Evolutionary conservation across 2,797 vertebrate species (phyloP).

Genomic region (Sitta carolinensis): DNA sequence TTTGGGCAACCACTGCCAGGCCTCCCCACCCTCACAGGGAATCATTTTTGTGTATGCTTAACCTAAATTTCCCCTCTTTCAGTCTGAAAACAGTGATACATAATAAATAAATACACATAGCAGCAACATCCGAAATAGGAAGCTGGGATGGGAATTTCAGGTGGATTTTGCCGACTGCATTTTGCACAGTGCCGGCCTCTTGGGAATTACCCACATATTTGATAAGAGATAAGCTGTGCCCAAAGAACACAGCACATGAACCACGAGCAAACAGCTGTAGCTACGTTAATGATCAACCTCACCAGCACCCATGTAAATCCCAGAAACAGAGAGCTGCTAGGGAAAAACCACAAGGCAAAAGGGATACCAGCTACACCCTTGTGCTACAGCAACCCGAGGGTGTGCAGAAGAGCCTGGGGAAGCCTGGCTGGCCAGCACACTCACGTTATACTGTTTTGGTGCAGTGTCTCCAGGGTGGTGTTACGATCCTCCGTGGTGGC

Average conservation of each 20-base stretch:
- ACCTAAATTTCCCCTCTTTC: neutral
- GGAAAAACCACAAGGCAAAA: neutral
- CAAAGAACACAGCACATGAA: neutral
- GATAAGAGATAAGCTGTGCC: constrained; percentile 10
- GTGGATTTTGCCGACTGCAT: neutral
- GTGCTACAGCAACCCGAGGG: neutral
- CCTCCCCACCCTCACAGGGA: neutral
- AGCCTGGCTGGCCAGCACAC: neutral
- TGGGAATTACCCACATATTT: neutral
- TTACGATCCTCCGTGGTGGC: constrained; percentile 97
- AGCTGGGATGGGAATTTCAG: neutral
- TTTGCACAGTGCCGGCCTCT: neutral
- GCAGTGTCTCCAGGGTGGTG: constrained; percentile 91
- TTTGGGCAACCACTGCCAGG: neutral
- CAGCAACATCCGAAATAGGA: neutral
- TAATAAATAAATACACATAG: neutral
- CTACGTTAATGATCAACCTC: neutral
- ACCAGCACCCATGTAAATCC: neutral
- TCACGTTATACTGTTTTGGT: constrained; percentile 98
- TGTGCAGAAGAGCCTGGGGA: neutral
- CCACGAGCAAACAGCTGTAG: neutral
- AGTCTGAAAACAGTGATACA: neutral
- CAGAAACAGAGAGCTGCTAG: neutral
- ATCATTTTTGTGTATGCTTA: neutral
- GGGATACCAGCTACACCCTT: neutral